Evolutionary conservation across 2,113 vertebrate species (phyloP), one percentile per base, ranked within the genome.

Genomic region (Nannospalax galili): DNA sequence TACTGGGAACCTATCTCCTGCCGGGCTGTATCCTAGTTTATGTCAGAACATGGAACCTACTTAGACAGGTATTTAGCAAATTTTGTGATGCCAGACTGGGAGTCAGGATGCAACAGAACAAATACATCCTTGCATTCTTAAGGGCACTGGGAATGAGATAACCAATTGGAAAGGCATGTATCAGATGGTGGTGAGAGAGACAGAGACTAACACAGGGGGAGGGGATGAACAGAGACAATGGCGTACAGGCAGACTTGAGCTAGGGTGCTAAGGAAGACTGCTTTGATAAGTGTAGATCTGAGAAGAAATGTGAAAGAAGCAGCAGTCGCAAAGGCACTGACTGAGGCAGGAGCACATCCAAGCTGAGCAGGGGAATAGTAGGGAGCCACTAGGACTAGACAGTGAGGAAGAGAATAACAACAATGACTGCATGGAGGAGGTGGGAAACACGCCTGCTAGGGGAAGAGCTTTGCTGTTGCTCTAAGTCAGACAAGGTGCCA

Each of bases 181-280:
- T 42, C n/a, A 37, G 28, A 11, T 0, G 0, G 73, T 28, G 65
- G 48, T 0, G 22, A 58, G 7, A 0, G 10, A n/a, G 3, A 12
- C 3, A 37, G 42, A 45, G n/a, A 56, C 11, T 9, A 28, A 48
- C 9, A 0, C 26, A 24, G 26, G 75, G 28, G 1, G 35, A 17
- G 15, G 37, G 70, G 3, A 30, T 0, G 17, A 35, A 7, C 45
- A 52, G n/a, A 45, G 35, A 48, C 1, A 0, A 42, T 6, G 70
- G 75, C 1, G 28, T 20, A 73, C 28, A 45, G 48, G 35, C 17
- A 7, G 10, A 17, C 17, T 58, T 52, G 40, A 40, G 10, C 9
- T 0, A 30, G 24, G 30, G 24, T 42, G 74, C 42, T 24, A 42
- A 7, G 0, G 37, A 37, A 72, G 32, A 8, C 19, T 26, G n/a